Evolutionary conservation across 2,888 invertebrate species (phyloP).

Genomic region (Isotomurus palustris): DNA sequence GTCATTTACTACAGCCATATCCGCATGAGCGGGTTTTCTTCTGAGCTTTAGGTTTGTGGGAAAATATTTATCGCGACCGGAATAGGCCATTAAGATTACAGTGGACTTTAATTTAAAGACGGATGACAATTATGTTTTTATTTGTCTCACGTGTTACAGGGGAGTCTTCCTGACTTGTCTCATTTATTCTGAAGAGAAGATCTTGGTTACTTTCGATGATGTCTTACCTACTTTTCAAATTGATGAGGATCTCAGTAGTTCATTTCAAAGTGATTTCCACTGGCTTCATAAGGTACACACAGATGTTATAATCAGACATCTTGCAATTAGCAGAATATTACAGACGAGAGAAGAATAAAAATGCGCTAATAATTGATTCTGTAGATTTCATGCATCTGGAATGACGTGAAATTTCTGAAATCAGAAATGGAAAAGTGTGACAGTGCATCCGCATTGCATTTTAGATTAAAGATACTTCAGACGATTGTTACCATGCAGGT

Average conservation of each 20-base stretch:
- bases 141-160: constrained; percentile 55
- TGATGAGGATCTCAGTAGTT: constrained; percentile 89
- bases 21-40: no score
- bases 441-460: constrained; percentile 80
- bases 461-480: constrained; percentile 83
- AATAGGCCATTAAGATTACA: no score
- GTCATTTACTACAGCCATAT: no score
- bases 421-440: constrained; percentile 92
- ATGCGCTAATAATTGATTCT: background rate
- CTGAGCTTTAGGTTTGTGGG: no score
- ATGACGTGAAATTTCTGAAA: constrained; percentile 85
- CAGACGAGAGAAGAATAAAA: constrained; percentile 6
- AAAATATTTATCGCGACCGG: no score
- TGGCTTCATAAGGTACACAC: constrained; percentile 87
- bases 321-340: background rate
- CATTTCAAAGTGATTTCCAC: constrained; percentile 87
- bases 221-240: constrained; percentile 94
- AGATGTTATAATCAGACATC: background rate
- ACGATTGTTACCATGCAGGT: constrained; percentile 86
- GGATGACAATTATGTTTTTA: no score
- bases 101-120: no score
- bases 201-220: constrained; percentile 94
- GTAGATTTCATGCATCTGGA: constrained; percentile 91
- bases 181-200: constrained; percentile 90
- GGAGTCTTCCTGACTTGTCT: constrained; percentile 92